These are phyloP conservation scores for Pristionchus arcanus DNA, from an alignment of 2,888 invertebrate species.

Conservation along the genomic window DNA sequence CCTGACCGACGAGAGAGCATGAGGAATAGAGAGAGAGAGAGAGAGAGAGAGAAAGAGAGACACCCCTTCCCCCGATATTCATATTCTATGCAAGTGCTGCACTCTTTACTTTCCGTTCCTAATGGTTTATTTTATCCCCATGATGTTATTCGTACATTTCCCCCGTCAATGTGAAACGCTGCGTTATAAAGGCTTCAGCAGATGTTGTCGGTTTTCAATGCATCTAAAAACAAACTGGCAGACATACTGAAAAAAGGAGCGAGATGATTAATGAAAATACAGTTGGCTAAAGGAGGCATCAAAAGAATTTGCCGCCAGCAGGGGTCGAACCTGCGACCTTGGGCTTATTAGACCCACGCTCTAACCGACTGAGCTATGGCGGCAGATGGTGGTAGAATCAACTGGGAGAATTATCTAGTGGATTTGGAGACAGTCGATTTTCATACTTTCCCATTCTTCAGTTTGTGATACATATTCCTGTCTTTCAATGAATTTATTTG, in stretches of 20 bases:
- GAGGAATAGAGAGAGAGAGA: neutral
- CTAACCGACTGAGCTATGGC: constrained; percentile 63
- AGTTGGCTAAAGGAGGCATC: too few species aligned
- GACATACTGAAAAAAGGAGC: neutral
- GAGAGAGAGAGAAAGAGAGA: neutral
- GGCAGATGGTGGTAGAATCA: constrained; percentile 57
- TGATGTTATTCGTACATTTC: constrained; percentile 9
- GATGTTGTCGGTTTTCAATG: neutral
- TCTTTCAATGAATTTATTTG: too few species aligned
- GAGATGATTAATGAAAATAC: too few species aligned
- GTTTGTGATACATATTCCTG: too few species aligned
- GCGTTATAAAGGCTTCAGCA: constrained; percentile 40
- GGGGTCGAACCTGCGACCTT: constrained; percentile 63
- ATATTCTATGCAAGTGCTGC: constrained; percentile 35
- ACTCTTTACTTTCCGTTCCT: neutral
- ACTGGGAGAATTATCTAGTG: too few species aligned
- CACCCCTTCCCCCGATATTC: neutral
- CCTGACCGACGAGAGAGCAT: constrained; percentile 9
- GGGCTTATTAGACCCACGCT: constrained; percentile 63
- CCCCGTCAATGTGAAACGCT: constrained; percentile 15
- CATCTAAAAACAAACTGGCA: too few species aligned
- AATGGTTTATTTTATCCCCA: neutral
- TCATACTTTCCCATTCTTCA: too few species aligned
- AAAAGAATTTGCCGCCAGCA: neutral
- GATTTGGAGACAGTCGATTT: too few species aligned